Conservation (phyloP, 2,888 invertebrate species). For the Hirtodrosophila histrioides region DNA sequence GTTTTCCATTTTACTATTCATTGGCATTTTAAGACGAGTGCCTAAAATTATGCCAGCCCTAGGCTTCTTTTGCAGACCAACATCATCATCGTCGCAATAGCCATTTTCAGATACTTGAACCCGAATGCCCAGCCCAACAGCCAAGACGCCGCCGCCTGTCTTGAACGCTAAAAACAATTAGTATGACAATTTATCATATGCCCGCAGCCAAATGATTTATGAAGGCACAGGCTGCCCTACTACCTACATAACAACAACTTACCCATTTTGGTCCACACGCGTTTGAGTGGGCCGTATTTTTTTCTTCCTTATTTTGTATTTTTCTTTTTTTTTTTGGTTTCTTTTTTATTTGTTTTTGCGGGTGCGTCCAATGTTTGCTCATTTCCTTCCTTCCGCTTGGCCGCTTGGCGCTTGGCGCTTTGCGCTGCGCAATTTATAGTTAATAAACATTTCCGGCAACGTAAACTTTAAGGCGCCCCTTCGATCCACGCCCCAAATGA, state of each 20-base stretch:
- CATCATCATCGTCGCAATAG: conserved; percentile 26
- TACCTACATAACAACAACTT: conserved; percentile 30
- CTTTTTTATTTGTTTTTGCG: conserved; percentile 61
- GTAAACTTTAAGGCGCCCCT: conserved; percentile 38
- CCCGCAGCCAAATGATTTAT: conserved; percentile 75
- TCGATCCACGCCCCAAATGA: conserved; percentile 24
- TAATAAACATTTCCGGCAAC: conserved; percentile 74
- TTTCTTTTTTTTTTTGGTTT: neutral
- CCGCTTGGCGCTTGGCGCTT: conserved; percentile 39
- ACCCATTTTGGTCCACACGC: conserved; percentile 24
- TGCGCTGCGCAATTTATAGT: conserved; percentile 71
- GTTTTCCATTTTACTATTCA: conserved; percentile 45
- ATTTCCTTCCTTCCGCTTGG: conserved; percentile 68
- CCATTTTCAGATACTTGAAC: conserved; percentile 4
- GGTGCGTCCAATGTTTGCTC: conserved; percentile 74
- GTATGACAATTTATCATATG: conserved; percentile 81
- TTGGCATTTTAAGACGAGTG: conserved; percentile 42
- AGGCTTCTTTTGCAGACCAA: conserved; percentile 38
- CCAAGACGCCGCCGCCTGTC: conserved; percentile 46
- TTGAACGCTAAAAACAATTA: conserved; percentile 80
- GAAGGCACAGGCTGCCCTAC: conserved; percentile 49
- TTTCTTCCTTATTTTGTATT: neutral
- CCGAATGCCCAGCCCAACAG: conserved; percentile 2
- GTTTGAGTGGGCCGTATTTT: conserved; percentile 46
- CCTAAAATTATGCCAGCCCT: conserved; percentile 43